Evolutionary conservation across 2,797 vertebrate genomes (phyloP), one percentile per base, ranked within the genome.

Genomic region (Tragopan temminckii): DNA sequence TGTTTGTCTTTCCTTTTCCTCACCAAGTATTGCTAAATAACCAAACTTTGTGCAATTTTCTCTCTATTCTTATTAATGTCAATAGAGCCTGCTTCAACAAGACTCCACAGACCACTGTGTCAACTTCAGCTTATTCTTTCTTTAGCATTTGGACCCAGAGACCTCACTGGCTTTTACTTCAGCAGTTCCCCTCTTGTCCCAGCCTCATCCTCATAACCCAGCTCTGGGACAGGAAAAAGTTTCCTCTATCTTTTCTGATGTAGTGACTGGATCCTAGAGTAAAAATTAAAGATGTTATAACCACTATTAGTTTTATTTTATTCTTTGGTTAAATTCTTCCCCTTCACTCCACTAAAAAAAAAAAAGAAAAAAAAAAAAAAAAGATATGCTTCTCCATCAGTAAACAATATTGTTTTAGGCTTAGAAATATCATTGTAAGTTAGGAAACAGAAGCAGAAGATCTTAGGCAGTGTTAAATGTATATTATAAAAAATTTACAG

Each of bases 401-500:
- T 83, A 87, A 91, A 63, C 58, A 67, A 57, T n/a, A 52, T 18
- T 9, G 13, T 69, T 75, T 80, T 40, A 61, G 61, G 35, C 3
- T 3, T 7, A 13, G 1, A 5, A 48, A 45, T 38, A 52, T 0
- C 2, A 62, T 6, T 24, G 6, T 18, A 88, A 85, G 29, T 24
- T 16, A 31, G 27, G 75, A 80, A 85, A 64, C 9, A 58, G n/a
- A 50, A 83, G 29, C 14, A 84, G 61, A 76, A 5, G 27, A 36
- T 61, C 0, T 0, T 31, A 15, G 23, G 35, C 14, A n/a, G 6
- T 52, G 13, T 71, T 85, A n/a, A 76, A 1, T 21, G 24, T 7
- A 66, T 14, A 7, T 36, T 79, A 53, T 57, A 77, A 84, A 66
- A 72, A 13, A 12, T 23, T 55, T 85, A 45, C n/a, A n/a, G 2